A percentile compares a stretch with the other conserved stretches of the same genome.
Evolutionary conservation across 2,797 vertebrate genomes (phyloP).

Genomic region (Tapera naevia): DNA sequence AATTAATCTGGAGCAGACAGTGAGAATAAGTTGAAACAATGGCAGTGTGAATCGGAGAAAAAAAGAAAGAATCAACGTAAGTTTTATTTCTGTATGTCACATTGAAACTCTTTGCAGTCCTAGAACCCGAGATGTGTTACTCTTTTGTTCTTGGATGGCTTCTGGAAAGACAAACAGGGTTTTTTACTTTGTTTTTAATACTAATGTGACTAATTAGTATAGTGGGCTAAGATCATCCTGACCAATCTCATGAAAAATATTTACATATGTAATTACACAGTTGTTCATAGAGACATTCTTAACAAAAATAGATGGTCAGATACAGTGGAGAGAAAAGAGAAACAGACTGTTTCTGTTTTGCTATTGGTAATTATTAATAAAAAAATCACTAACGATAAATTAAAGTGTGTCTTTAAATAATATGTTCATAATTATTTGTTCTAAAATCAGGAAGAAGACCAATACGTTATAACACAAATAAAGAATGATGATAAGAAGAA

Average conservation of each 20-base stretch:
- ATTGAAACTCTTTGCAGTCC: not conserved
- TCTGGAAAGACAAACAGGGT: not conserved
- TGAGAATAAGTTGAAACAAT: not conserved
- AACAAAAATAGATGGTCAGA: not conserved
- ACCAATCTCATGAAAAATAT: not conserved
- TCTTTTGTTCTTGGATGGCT: not conserved
- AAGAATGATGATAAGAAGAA: not conserved
- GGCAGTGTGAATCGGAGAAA: not conserved
- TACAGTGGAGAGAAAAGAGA: not conserved
- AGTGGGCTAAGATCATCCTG: not conserved
- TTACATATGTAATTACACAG: not conserved
- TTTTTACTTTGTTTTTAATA: not conserved
- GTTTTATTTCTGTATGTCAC: not conserved
- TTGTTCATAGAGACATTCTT: not conserved
- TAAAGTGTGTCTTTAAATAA: not conserved
- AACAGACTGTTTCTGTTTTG: not conserved
- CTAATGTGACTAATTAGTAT: not conserved
- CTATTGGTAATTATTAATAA: not conserved
- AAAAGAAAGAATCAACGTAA: not conserved
- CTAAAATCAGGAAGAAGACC: not conserved
- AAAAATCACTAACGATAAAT: not conserved
- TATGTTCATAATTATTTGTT: not conserved
- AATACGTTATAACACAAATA: not conserved
- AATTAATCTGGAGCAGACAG: not conserved
- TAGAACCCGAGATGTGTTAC: not conserved